Base-by-base conservation (phyloP, 2,797 vertebrate species). In the Lagothrix lagotricha region DNA sequence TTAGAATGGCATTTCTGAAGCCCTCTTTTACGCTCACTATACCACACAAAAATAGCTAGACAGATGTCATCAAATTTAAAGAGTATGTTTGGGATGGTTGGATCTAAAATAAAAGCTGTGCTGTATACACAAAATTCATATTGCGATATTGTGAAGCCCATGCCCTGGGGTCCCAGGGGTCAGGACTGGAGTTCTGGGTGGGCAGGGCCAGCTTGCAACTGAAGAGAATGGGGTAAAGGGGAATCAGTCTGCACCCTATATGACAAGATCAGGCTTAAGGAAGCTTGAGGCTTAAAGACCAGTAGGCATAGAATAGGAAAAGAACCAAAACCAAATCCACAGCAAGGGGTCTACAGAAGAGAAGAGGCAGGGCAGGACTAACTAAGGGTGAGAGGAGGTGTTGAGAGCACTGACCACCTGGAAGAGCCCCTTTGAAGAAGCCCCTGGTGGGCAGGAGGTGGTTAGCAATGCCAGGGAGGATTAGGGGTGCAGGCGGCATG, bases 341-440 rank as follows among this genome's bases (percentile, higher is more conserved):
- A 10, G 46, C 2, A n/a, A 39, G 39, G 22, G 24, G 3, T 44
- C 50, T 52, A 3, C 7, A 22, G n/a, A 46, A 48, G 39, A 57
- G 79, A 96, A 57, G 50, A 54, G 24, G 7, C 36, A 2, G 11
- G 41, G 19, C 20, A 36, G 36, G 39, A 46, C 77, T 26, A 2
- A 24, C 52, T 3, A 4, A 11, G 10, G 7, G 26, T 22, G 24
- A 7, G 15, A 24, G 20, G 48, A 0, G 14, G 2, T 11, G 0
- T 2, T 28, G 17, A 15, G 36, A 19, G 33, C 52, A 26, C 19
- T 7, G 3, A 0, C 14, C n/a, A 2, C 64, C 36, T 8, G 24
- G 22, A 54, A 17, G 41, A 26, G 4, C 14, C 46, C 88, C 70
- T 86, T 24, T 41, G 10, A 10, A 26, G 30, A 41, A 73, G 30